A percentile compares a stretch with the other conserved stretches of the same genome.
Evolutionary conservation across 2,888 invertebrate genomes (phyloP).

Genomic region (Dendrolimus houi): DNA sequence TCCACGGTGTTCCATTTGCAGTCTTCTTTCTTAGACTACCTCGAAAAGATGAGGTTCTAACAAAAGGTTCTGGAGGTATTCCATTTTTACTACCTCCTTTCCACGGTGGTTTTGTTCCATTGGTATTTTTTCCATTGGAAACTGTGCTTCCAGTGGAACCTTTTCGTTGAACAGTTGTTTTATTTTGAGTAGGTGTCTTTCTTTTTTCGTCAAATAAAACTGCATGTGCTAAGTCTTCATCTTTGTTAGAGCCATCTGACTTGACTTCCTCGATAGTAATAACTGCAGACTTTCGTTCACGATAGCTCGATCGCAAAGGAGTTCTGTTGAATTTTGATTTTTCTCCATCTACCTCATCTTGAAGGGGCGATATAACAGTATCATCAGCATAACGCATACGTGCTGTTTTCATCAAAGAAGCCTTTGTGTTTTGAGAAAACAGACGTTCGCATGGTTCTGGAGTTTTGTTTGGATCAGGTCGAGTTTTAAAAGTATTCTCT

Average conservation of each 20-base stretch:
- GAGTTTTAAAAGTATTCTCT: slow-evolving; percentile 64
- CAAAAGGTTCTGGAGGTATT: slow-evolving; percentile 45
- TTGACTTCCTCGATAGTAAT: slow-evolving; percentile 71
- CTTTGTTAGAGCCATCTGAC: slow-evolving; percentile 53
- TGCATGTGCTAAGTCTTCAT: slow-evolving; percentile 51
- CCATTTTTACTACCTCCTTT: slow-evolving; percentile 54
- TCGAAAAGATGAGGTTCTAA: slow-evolving; percentile 55
- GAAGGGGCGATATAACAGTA: slow-evolving; percentile 38
- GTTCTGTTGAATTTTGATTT: slow-evolving; percentile 55
- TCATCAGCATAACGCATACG: slow-evolving; percentile 77
- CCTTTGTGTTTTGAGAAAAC: slow-evolving; percentile 75
- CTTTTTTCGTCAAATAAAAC: slow-evolving; percentile 59
- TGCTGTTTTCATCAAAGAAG: slow-evolving; percentile 77
- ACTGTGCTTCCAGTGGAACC: slow-evolving; percentile 38
- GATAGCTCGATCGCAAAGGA: slow-evolving; percentile 55
- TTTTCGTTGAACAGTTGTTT: slow-evolving; percentile 44
- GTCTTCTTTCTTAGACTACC: slow-evolving; percentile 62
- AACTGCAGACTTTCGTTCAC: slow-evolving; percentile 60
- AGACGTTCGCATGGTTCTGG: slow-evolving; percentile 68
- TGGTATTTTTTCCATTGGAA: slow-evolving; percentile 41
- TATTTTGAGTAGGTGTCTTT: slow-evolving; percentile 37
- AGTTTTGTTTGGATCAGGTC: slow-evolving; percentile 41
- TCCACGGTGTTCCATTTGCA: slow-evolving; percentile 66
- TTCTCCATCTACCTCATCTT: slow-evolving; percentile 65
- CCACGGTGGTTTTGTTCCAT: slow-evolving; percentile 66